Evolutionary conservation across 2,113 vertebrate species (phyloP).

Genomic region (Scortum barcoo): DNA sequence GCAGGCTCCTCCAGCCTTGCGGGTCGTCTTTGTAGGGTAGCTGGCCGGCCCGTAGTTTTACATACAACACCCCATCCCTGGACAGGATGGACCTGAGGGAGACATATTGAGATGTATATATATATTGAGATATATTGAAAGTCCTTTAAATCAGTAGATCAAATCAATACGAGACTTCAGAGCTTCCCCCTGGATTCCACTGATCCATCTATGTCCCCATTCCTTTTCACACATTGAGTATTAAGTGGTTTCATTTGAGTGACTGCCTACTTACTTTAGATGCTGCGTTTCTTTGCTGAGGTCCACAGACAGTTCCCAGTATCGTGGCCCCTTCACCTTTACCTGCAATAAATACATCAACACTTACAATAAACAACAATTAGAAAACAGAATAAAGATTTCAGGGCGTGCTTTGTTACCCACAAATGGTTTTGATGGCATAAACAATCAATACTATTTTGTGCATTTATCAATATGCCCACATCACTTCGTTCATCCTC

Average conservation of each 20-base stretch:
- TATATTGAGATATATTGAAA: not conserved
- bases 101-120: not conserved
- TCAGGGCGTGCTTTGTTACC: not conserved
- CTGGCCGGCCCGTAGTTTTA: constrained; percentile 95
- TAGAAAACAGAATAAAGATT: not conserved
- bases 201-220: not conserved
- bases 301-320: constrained; percentile 96
- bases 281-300: constrained; percentile 92
- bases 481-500: not conserved
- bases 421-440: not conserved
- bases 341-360: constrained; percentile 85
- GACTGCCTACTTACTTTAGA: constrained; percentile 88
- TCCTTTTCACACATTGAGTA: not conserved
- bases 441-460: not conserved
- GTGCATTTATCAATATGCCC: not conserved
- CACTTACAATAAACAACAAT: not conserved
- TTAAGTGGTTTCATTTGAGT: not conserved
- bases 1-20: constrained; percentile 95
- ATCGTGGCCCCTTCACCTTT: constrained; percentile 96
- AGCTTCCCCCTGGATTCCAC: not conserved
- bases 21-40: constrained; percentile 98
- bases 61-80: constrained; percentile 93
- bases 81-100: constrained; percentile 92
- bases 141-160: not conserved
- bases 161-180: not conserved